Conservation (phyloP, 2,888 invertebrate genomes). For the Apodemia mormo region DNA sequence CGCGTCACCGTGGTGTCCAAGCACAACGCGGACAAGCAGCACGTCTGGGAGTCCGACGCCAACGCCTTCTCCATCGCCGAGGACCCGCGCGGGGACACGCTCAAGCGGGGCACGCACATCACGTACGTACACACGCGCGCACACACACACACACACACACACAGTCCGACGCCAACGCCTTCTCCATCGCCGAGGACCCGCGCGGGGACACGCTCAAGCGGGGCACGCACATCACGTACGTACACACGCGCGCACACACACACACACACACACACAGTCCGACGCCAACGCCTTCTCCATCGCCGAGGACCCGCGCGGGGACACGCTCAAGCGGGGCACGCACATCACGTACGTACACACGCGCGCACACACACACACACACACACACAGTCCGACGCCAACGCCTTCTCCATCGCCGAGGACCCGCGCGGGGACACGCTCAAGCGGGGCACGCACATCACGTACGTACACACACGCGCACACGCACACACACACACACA, state of each 20-base stretch:
- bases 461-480: background rate
- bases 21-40: slow-evolving; percentile 95
- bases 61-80: slow-evolving; percentile 92
- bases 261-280: too few species aligned
- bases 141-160: background rate
- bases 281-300: too few species aligned
- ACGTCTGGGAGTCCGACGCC: slow-evolving; percentile 99
- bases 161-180: too few species aligned
- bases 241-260: too few species aligned
- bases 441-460: background rate
- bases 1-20: slow-evolving; percentile 97
- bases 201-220: background rate
- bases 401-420: too few species aligned
- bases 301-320: too few species aligned
- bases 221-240: background rate
- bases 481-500: too few species aligned
- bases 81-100: slow-evolving; percentile 96
- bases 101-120: slow-evolving; percentile 94
- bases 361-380: background rate
- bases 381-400: too few species aligned
- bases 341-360: too few species aligned
- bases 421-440: too few species aligned
- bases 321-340: too few species aligned
- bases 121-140: slow-evolving; percentile 69
- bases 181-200: too few species aligned